Evolutionary conservation across 2,888 invertebrate genomes (phyloP), one percentile per base, ranked within the genome.

Genomic region (Seladonia tumulorum): DNA sequence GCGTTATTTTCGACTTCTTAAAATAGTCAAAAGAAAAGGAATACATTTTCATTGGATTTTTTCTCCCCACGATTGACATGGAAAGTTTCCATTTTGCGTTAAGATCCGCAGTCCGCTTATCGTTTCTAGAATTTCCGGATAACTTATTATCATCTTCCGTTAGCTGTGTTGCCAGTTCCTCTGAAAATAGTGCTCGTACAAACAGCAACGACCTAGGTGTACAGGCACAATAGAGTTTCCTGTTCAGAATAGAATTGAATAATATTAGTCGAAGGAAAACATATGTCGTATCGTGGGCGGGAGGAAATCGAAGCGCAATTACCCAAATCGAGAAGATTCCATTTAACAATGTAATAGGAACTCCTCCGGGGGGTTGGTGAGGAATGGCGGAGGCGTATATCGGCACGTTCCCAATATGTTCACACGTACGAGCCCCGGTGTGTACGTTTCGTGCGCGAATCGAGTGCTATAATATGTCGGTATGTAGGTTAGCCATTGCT

Each of bases 401-500:
- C 76, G 86, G 63, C 81, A 71, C 76, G 47, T 45, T 42, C 49
- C 63, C 29, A 35, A 18, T 63, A 35, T 63, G 18, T 35, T 35
- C 29, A 18, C 63, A 35, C 29, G 63, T 63, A 35, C 16, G 29
- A 2, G 3, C 35, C 35, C 3, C 16, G 29, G 66, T 72, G 29
- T 73, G 29, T 57, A 45, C 35, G n/a, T 70, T 68, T 63, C 63
- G 57, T 53, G 45, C 47, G 70, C 68, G 81, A 86, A 83, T 83
- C 87, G 75, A 68, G 73, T 63, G 75, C 74, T 82, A 83, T 90
- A 88, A 88, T 90, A 87, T 87, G 87, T 85, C 84, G 89, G 82
- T 92, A 92, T 92, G 91, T 92, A 90, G 92, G 92, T 92, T 92
- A 92, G 87, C 87, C 90, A 90, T 91, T 88, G 91, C 88, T 80